These are phyloP conservation scores for Aromia moschata DNA, from an alignment of 2,888 invertebrate species.

Conservation along the genomic window DNA sequence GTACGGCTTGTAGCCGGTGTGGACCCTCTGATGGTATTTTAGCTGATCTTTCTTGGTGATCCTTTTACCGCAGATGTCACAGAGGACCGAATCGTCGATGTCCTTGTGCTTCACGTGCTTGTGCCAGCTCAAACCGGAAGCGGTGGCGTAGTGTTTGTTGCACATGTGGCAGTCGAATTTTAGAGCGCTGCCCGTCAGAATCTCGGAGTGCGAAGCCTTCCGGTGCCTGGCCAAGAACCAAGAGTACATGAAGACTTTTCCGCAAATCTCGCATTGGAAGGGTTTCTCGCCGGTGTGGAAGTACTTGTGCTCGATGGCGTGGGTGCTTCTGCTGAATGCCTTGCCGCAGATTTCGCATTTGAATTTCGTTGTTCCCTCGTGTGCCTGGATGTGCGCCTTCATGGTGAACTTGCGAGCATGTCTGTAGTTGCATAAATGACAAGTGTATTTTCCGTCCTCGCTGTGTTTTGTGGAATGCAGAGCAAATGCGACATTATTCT, in stretches of 20 bases:
- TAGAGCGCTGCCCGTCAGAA: conserved; percentile 59
- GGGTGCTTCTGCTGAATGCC: conserved; percentile 60
- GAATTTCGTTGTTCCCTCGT: conserved; percentile 23
- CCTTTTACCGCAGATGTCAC: conserved; percentile 69
- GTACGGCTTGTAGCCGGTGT: conserved; percentile 66
- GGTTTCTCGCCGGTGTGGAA: conserved; percentile 65
- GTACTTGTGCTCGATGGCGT: conserved; percentile 63
- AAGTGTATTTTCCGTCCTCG: conserved; percentile 19
- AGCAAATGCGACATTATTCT: conserved; percentile 20
- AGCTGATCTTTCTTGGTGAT: conserved; percentile 65
- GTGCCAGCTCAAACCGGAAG: conserved; percentile 56
- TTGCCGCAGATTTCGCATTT: conserved; percentile 48
- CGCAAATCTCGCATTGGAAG: conserved; percentile 51
- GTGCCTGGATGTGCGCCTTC: conserved; percentile 22
- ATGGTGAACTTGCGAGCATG: conserved; percentile 16
- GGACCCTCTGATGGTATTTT: conserved; percentile 66
- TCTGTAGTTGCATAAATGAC: conserved; percentile 25
- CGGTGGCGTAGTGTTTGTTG: conserved; percentile 58
- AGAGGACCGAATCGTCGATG: conserved; percentile 60
- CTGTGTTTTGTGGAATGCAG: conserved; percentile 25
- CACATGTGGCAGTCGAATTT: conserved; percentile 60
- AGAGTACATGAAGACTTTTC: conserved; percentile 65
- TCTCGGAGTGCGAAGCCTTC: conserved; percentile 65
- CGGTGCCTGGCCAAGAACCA: conserved; percentile 67
- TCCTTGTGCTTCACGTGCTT: conserved; percentile 62